Base-by-base conservation (phyloP, 1,140 invertebrate species). In the Trachelipus rathkii region DNA sequence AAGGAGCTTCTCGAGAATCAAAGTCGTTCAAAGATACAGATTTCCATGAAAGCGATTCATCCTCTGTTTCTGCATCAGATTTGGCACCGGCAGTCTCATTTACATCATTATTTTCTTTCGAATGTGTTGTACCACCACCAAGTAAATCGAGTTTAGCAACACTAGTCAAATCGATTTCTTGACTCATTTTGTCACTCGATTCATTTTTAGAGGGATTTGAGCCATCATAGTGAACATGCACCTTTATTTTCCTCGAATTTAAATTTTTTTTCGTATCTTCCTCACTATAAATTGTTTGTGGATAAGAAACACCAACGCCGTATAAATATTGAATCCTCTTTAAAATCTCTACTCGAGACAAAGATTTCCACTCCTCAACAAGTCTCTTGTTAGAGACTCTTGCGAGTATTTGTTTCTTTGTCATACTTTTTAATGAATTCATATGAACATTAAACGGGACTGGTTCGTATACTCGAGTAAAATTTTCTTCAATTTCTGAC, bases 401-500 rank as follows among this genome's bases (percentile, higher is more conserved):
- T 13, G 78, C 15, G 15, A 82, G 72, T 10, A 82, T 73, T 23
- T 82, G 74, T 9, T 82, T 76, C 43, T 77, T 78, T 13, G 74
- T 72, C 82, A 82, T 83, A 21, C 74, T 75, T 11, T 75, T 67
- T 78, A 78, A 82, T 10, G 78, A 74, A n/a, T 79, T 77, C 78
- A 80, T 81, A 19, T 66, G 70, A 15, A 82, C 74, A 19, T 73
- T 23, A 15, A 50, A 50, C 9, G 83, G 83, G 50, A 84, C 82
- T 10, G 83, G 83, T 74, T 84, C 82, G 72, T 83, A 84, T 10
- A 83, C 78, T 43, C 75, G 71, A 24, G 83, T 77, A 76, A 84
- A 84, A 60, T 82, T 83, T 74, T 84, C 82, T 71, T 84, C 83
- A 10, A 83, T 72, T 44, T 82, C 83, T 8, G 75, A 71, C 83